Conservation (phyloP, 1,140 invertebrate genomes). For the Hirudo medicinalis region DNA sequence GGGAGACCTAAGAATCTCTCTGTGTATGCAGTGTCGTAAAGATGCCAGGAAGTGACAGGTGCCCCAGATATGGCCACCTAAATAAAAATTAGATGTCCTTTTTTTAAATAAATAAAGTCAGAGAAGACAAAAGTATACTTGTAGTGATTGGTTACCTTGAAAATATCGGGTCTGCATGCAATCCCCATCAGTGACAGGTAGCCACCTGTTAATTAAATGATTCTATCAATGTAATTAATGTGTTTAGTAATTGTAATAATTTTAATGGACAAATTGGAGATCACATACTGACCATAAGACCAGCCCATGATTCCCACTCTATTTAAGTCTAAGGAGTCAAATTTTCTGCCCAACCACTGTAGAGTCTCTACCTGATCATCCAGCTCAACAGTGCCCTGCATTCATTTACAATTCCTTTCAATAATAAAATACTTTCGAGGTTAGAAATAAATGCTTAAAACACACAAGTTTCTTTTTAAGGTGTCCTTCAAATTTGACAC, state of each 20-base stretch:
- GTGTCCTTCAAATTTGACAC: conserved; percentile 76
- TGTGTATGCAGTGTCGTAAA: conserved; percentile 88
- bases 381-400: conserved; percentile 76
- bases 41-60: conserved; percentile 86
- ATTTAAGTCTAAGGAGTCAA: conserved; percentile 75
- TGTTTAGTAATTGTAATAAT: not conserved
- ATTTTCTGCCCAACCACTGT: conserved; percentile 65
- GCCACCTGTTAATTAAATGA: conserved; percentile 36
- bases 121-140: not conserved
- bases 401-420: too few species aligned
- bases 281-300: conserved; percentile 69
- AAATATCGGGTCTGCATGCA: conserved; percentile 43
- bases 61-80: conserved; percentile 79
- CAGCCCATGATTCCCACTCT: conserved; percentile 91
- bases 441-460: conserved; percentile 16
- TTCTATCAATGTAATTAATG: too few species aligned
- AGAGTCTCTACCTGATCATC: conserved; percentile 91
- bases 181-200: conserved; percentile 46
- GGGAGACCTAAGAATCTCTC: conserved; percentile 86
- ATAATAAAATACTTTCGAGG: too few species aligned
- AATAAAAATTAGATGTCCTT: not conserved
- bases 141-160: conserved; percentile 36
- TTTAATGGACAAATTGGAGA: not conserved
- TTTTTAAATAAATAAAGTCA: not conserved
- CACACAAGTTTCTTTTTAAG: conserved; percentile 66